Evolutionary conservation across 2,797 vertebrate genomes (phyloP).

Genomic region (Spinus olivaceus): DNA sequence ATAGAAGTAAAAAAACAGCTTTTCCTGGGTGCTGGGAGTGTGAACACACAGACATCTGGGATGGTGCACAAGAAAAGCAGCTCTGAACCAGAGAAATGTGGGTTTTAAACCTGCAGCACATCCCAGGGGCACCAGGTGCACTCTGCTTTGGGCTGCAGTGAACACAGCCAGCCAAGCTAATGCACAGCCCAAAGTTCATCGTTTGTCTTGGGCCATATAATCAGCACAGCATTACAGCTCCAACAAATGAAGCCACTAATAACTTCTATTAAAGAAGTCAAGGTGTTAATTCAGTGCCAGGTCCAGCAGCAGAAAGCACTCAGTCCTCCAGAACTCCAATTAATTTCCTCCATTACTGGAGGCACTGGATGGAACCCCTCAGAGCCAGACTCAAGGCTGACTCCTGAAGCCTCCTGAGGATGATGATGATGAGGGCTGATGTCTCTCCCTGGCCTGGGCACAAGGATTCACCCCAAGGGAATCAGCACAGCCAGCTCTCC

Average conservation of each 20-base stretch:
- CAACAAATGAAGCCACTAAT: neutral
- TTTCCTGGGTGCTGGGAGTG: neutral
- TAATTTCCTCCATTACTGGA: neutral
- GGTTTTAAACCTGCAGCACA: neutral
- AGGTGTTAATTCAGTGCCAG: neutral
- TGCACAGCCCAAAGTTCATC: neutral
- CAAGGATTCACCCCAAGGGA: rapidly evolving
- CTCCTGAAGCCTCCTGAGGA: neutral
- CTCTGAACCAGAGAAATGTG: neutral
- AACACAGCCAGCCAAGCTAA: neutral
- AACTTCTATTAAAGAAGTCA: neutral
- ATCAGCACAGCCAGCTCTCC: rapidly evolving
- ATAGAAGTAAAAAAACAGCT: neutral
- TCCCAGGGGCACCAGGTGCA: neutral
- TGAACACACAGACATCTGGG: neutral
- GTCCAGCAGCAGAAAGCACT: neutral
- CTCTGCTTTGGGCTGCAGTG: neutral
- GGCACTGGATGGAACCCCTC: neutral
- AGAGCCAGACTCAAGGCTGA: neutral
- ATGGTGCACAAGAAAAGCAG: neutral
- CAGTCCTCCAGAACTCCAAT: neutral
- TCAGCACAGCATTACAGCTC: neutral
- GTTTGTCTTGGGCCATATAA: neutral
- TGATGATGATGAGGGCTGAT: rapidly evolving
- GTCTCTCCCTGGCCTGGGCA: neutral